Base-by-base conservation (phyloP, 2,888 invertebrate genomes). In the Phytoseiulus persimilis region DNA sequence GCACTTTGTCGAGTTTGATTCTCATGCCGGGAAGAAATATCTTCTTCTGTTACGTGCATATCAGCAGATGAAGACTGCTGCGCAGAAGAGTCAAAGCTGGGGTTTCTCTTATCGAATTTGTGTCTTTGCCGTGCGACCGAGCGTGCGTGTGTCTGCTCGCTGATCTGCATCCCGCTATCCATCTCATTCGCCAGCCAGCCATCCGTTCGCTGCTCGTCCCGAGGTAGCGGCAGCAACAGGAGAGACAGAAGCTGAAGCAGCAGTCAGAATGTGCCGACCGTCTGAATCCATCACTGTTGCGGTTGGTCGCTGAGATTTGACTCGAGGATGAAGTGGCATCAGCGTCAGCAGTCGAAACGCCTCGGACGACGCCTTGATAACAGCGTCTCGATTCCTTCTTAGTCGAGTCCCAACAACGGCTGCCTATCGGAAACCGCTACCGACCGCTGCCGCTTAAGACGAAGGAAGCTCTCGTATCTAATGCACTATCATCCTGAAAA, bases 1-100 rank as follows among this genome's bases (percentile, higher is more conserved):
- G 65, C 65, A 65, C 65, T 65, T 65, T 65, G 65, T 65, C 65
- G 65, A 65, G 65, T 65, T 65, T 65, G 65, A 65, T 65, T 65
- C 65, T 65, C 65, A 65, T 65, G 65, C 65, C 28, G 18, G 18
- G 65, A 65, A 65, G 65, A 65, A 65, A 65, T 65, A 65, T 65
- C 65, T 65, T 65, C 65, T 65, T 65, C 65, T 65, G 65, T 65
- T 65, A 65, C 65, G 65, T 65, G 65, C 65, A 65, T 65, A 65
- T 65, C 65, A 65, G 65, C 65, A 28, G 65, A 65, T 65, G 65
- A 65, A 65, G 65, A 65, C 65, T 11, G 46, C 6, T 6, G 46
- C 6, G 65, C 11, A 28, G 65, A 65, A 28, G 23, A 65, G 65
- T 65, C 65, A 65, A 65, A 65, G 1, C 28, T 65, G 5, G 65